Conservation (phyloP, 2,888 invertebrate genomes). For the Prenolepis imparis region DNA sequence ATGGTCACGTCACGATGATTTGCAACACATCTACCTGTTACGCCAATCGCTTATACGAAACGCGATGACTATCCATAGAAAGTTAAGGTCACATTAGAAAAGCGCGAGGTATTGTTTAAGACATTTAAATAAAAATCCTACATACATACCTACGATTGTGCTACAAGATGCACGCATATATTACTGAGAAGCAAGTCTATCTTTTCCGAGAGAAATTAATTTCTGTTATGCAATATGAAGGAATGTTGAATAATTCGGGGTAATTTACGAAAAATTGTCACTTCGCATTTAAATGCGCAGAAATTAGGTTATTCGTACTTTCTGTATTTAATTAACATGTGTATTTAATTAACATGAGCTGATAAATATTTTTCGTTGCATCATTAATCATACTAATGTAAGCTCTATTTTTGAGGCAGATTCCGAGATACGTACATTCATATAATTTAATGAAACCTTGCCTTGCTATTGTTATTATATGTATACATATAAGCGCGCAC, state of each 20-base stretch:
- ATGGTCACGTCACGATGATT: slow-evolving; percentile 40
- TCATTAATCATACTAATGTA: slow-evolving; percentile 22
- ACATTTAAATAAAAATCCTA: slow-evolving; percentile 12
- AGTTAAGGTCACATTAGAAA: slow-evolving; percentile 33
- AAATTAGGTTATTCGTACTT: slow-evolving; percentile 19
- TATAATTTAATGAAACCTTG: slow-evolving; percentile 46
- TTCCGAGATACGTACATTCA: slow-evolving; percentile 5
- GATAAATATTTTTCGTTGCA: slow-evolving; percentile 19
- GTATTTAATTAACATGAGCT: slow-evolving; percentile 11
- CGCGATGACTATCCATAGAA: slow-evolving; percentile 31
- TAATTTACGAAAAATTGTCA: background rate
- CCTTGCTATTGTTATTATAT: slow-evolving; percentile 43
- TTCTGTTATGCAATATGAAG: background rate
- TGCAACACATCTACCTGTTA: slow-evolving; percentile 15
- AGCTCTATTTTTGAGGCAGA: slow-evolving; percentile 22
- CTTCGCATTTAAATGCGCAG: background rate
- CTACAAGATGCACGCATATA: background rate
- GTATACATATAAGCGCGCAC: slow-evolving; percentile 40
- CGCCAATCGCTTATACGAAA: slow-evolving; percentile 3
- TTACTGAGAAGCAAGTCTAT: background rate
- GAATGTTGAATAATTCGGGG: slow-evolving; percentile 26
- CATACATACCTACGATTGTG: background rate
- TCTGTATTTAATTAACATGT: background rate
- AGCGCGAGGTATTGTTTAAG: background rate
- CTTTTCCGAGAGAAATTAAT: background rate